phyloP scores from a whole-genome alignment of 1,140 invertebrate species.

The Brachionus angularis region DNA sequence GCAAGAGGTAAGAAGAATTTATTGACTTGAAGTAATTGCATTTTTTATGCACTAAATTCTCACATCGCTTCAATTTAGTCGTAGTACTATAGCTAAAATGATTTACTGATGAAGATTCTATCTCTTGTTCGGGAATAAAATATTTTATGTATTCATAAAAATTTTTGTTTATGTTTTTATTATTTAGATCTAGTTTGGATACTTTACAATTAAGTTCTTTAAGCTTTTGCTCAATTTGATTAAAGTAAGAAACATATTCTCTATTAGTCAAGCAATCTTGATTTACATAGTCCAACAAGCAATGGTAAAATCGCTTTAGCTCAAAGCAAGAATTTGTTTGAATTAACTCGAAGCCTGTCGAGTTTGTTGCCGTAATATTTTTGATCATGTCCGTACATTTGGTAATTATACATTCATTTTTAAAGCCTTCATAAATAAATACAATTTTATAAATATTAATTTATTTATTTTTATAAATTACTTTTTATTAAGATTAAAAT shows the following conservation, averaged over 20 bases:
- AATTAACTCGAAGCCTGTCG: neutral
- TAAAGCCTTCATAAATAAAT: neutral
- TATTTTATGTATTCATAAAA: neutral
- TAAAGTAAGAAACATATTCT: neutral
- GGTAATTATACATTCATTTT: neutral
- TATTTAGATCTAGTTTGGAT: too few relatives aligned
- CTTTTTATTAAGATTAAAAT: too few relatives aligned
- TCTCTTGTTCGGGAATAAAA: neutral
- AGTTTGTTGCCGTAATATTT: neutral
- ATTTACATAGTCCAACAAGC: neutral
- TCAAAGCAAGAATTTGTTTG: neutral
- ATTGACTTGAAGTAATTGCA: too few relatives aligned
- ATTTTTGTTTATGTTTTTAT: neutral
- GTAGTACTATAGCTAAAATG: too few relatives aligned
- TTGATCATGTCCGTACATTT: neutral
- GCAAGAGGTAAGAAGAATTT: neutral
- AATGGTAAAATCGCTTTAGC: neutral
- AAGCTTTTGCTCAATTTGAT: neutral
- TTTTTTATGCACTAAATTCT: too few relatives aligned
- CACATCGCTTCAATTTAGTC: too few relatives aligned
- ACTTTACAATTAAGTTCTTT: neutral
- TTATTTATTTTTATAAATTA: too few relatives aligned
- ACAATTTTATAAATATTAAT: too few relatives aligned
- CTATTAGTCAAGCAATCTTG: neutral
- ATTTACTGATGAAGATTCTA: too few relatives aligned